Base-by-base conservation (phyloP, 1,140 invertebrate genomes). In the Episyrphus balteatus region DNA sequence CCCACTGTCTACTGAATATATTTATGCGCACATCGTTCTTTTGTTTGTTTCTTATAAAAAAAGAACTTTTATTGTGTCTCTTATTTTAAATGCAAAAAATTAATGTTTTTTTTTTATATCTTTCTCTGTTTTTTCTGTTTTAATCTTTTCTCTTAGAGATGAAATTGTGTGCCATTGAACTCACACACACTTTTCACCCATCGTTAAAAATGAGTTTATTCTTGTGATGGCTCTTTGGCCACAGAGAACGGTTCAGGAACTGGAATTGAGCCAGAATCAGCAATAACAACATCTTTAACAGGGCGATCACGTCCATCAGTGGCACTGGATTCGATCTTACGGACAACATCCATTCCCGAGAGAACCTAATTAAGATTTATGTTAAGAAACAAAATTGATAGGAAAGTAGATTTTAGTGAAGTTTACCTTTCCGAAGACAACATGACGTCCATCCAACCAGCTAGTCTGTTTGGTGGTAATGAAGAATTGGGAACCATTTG, bases 401-500 rank as follows among this genome's bases (percentile, higher is more conserved):
- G 14, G 13, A 15, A 14, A 13, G 3, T 6, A 17, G 11, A 5
- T 42, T 15, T 17, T 13, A 14, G 39, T 14, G 15, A 14, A 42
- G 68, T 26, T 26, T 26, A 26, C 21, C 77, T 97, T 97, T 48
- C 95, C 96, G 70, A 98, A 99, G 14, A 99, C 95, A 54, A 97
- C 92, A 66, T 99, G 96, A 67, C 86, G 80, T 14, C 90, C 90
- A 75, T 98, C 92, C 31, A 98, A 75, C 96, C 96, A 99, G 19
- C 86, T 73, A 12, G 95, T 98, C 59, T 85, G 78, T 53, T 87
- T 87, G 2, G 82, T 84, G 14, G 92, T 95, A 61, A 98, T 94
- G 64, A 98, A 99, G 73, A 99, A 99, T 64, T 99, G 95, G 18
- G 92, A 96, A 19, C 95, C 95, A 73, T 98, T 99, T 32, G 95